Evolutionary conservation across 2,113 vertebrate genomes (phyloP).

Genomic region (Callithrix jacchus): DNA sequence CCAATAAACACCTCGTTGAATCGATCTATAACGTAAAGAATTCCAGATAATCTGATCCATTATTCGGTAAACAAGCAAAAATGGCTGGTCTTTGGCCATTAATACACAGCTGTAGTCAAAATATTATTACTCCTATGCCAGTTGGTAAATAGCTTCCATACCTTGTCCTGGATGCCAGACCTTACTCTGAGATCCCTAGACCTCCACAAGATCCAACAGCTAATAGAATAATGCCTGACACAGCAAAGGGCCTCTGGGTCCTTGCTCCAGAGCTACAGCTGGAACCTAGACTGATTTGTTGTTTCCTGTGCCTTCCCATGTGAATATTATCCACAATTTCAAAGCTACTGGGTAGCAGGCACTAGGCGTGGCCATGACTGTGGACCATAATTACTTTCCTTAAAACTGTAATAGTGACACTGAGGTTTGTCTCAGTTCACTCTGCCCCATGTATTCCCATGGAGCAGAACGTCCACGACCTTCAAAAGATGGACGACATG

Average conservation of each 20-base stretch:
- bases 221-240: background rate
- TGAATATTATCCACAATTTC: background rate
- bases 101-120: background rate
- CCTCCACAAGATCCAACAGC: background rate
- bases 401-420: conserved; percentile 26
- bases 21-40: conserved; percentile 24
- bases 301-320: background rate
- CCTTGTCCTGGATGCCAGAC: background rate
- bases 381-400: background rate
- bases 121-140: background rate
- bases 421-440: conserved; percentile 47
- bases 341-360: background rate
- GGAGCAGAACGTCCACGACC: conserved; percentile 64
- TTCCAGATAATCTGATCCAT: background rate
- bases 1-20: background rate
- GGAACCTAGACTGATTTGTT: background rate
- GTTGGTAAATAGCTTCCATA: background rate
- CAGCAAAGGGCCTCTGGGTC: background rate
- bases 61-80: conserved; percentile 24
- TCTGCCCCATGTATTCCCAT: conserved; percentile 46
- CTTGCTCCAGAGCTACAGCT: background rate
- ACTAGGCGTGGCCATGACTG: background rate
- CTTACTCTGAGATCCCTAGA: background rate
- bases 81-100: background rate
- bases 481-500: conserved; percentile 68